These are phyloP conservation scores for Muscidifurax raptorellus DNA, from an alignment of 1,140 invertebrate genomes.

Conservation along the genomic window DNA sequence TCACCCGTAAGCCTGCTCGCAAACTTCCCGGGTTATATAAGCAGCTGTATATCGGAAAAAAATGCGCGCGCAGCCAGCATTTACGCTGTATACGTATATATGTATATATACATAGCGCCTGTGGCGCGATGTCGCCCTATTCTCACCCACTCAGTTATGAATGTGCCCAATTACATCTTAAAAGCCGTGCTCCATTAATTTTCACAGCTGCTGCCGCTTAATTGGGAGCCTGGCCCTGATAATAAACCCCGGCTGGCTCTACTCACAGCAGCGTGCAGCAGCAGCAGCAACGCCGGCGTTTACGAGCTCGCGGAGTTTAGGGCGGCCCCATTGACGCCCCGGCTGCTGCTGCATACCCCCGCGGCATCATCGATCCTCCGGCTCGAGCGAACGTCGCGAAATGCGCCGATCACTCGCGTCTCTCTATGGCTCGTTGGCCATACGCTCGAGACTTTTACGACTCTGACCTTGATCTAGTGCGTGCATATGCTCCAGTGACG, in stretches of 20 bases:
- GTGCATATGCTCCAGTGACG: background rate
- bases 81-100: background rate
- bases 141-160: constrained; percentile 74
- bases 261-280: constrained; percentile 62
- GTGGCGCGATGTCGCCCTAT: background rate
- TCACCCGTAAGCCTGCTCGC: too few species aligned
- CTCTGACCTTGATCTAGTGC: constrained; percentile 62
- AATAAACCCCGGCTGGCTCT: constrained; percentile 75
- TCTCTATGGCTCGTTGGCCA: constrained; percentile 42
- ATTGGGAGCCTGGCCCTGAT: constrained; percentile 79
- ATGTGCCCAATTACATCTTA: constrained; percentile 82
- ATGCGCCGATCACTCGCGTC: constrained; percentile 49
- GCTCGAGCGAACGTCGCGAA: constrained; percentile 39
- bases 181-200: constrained; percentile 82
- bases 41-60: too few species aligned
- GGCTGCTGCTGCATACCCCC: background rate
- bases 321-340: constrained; percentile 58
- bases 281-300: constrained; percentile 52
- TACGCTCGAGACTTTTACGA: constrained; percentile 58
- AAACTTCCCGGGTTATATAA: background rate
- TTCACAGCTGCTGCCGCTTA: constrained; percentile 81
- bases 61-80: background rate
- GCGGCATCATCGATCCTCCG: constrained; percentile 44
- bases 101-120: background rate
- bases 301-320: constrained; percentile 67